Conservation (phyloP, 2,113 vertebrate species). For the Nannobrachium achirus region DNA sequence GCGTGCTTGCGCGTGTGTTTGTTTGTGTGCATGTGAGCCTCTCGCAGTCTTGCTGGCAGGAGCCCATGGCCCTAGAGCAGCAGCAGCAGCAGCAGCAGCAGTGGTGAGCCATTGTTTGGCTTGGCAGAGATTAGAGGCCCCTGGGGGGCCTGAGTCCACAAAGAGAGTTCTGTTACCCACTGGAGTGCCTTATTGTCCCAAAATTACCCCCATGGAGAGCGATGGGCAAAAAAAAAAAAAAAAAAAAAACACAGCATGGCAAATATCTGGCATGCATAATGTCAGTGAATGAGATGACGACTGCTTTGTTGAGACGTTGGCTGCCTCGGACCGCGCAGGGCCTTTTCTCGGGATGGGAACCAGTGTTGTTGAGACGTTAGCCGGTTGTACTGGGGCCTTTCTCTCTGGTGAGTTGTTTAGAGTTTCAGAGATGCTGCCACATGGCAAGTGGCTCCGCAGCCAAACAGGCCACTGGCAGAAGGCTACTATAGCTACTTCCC, state of each 20-base stretch:
- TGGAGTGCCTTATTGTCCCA: conserved; percentile 89
- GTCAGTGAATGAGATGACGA: conserved; percentile 86
- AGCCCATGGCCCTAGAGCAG: conserved; percentile 83
- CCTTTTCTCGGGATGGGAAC: conserved; percentile 13
- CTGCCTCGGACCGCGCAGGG: conserved; percentile 69
- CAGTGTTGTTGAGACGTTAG: conserved; percentile 57
- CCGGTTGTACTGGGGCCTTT: conserved; percentile 51
- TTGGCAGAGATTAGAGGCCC: conserved; percentile 89
- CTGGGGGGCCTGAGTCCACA: conserved; percentile 89
- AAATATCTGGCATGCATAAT: conserved; percentile 91
- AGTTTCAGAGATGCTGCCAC: too few relatives aligned
- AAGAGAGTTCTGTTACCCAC: conserved; percentile 95
- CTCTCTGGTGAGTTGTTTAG: too few relatives aligned
- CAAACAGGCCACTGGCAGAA: too few relatives aligned
- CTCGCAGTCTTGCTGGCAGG: conserved; percentile 84
- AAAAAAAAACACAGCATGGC: conserved; percentile 87
- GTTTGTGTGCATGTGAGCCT: conserved; percentile 70
- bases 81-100: conserved; percentile 72
- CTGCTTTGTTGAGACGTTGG: conserved; percentile 85
- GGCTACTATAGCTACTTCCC: too few relatives aligned
- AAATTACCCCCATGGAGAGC: conserved; percentile 88
- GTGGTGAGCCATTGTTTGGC: conserved; percentile 91
- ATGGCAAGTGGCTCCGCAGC: too few relatives aligned
- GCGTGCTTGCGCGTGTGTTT: conserved; percentile 13
- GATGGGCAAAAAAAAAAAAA: conserved; percentile 65